phyloP scores from a whole-genome alignment of 2,888 invertebrate genomes.

The Acronicta psi region DNA sequence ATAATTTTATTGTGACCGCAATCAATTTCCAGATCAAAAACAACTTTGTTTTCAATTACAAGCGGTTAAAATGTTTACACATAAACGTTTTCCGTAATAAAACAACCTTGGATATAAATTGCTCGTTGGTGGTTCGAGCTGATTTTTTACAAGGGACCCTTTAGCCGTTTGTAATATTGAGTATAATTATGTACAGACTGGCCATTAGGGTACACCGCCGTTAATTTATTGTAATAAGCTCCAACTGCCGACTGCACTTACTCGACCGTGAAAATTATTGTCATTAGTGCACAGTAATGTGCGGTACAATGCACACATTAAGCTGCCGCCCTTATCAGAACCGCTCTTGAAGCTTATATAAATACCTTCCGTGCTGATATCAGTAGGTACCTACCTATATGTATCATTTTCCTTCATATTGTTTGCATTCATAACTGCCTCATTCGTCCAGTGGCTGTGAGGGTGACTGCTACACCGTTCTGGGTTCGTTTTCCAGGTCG shows the following conservation, averaged over 20 bases:
- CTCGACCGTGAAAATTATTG: conserved; percentile 85
- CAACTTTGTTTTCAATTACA: conserved; percentile 57
- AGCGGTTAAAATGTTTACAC: conserved; percentile 56
- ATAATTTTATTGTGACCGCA: conserved; percentile 29
- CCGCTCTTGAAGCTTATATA: conserved; percentile 23
- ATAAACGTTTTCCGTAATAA: conserved; percentile 58
- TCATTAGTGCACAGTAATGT: conserved; percentile 78
- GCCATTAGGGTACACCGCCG: conserved; percentile 81
- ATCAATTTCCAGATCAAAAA: conserved; percentile 58
- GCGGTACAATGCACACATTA: conserved; percentile 53
- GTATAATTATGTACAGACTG: conserved; percentile 78
- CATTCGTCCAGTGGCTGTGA: no score
- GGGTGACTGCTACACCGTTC: no score
- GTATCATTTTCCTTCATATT: conserved; percentile 38
- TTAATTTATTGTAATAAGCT: conserved; percentile 87
- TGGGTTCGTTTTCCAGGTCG: no score
- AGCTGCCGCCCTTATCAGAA: conserved; percentile 45
- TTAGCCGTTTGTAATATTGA: conserved; percentile 77
- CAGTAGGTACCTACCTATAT: conserved; percentile 11
- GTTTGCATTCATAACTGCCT: conserved; percentile 9
- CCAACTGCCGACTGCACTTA: conserved; percentile 82
- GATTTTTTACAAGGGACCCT: conserved; percentile 75
- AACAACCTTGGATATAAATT: conserved; percentile 59
- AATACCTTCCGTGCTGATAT: conserved; percentile 15
- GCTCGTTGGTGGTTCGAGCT: conserved; percentile 47